Conservation (phyloP, 2,888 invertebrate species). For the Synergus umbraculus region DNA sequence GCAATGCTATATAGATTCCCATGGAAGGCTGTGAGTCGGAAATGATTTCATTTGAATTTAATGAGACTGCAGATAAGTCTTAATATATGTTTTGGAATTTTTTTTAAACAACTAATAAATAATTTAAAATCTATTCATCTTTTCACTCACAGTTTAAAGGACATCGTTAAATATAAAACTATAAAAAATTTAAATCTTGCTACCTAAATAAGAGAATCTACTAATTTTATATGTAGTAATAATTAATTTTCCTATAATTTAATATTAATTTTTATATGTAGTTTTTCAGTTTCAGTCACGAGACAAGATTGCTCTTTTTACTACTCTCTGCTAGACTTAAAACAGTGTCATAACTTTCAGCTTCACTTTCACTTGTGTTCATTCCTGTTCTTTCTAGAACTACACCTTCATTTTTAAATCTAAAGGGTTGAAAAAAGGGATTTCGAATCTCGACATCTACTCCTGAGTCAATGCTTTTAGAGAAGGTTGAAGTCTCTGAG, state of each 20-base stretch:
- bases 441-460: slow-evolving; percentile 61
- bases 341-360: slow-evolving; percentile 78
- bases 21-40: background rate
- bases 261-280: background rate
- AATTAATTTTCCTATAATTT: background rate
- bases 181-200: background rate
- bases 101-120: background rate
- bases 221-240: background rate
- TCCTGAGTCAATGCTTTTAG: slow-evolving; percentile 69
- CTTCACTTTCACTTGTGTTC: slow-evolving; percentile 77
- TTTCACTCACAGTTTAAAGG: background rate
- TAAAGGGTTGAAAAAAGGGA: slow-evolving; percentile 55
- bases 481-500: slow-evolving; percentile 62
- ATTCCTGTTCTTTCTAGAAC: slow-evolving; percentile 62
- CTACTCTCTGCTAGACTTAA: slow-evolving; percentile 67
- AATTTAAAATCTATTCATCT: background rate
- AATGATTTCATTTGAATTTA: background rate
- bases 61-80: background rate
- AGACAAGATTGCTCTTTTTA: slow-evolving; percentile 42
- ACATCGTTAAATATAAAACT: background rate
- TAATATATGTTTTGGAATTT: background rate
- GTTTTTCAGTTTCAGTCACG: slow-evolving; percentile 1
- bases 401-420: slow-evolving; percentile 50
- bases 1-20: background rate
- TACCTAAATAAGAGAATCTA: background rate